Evolutionary conservation across 2,888 invertebrate species (phyloP), one percentile per base, ranked within the genome.

Genomic region (Agapostemon virescens): DNA sequence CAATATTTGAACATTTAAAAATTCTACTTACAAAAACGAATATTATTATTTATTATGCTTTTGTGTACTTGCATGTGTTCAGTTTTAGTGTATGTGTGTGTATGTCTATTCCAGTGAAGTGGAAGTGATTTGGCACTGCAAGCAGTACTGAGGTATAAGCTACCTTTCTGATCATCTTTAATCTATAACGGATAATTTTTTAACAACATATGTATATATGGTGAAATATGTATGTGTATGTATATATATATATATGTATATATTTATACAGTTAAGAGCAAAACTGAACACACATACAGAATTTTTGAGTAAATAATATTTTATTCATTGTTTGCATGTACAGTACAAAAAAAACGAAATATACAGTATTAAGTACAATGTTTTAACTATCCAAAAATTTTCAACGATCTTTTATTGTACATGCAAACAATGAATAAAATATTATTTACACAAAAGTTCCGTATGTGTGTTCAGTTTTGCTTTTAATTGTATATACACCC

Each of bases 111-210:
- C 49, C 49, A 89, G 85, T 87, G 89, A 92, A 92, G 92, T 92
- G 92, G 92, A 92, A 91, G 91, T 91, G 91, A 90, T 89, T 89
- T 86, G 79, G 75, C 63, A 81, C 67, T 77, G 72, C 61, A 69
- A 61, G 52, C 79, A 86, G 58, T 85, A 70, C 69, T 77, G 55
- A 82, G 63, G 63, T 79, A 68, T 70, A 69, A 86, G 87, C 86
- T 88, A 88, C 88, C 87, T 88, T 88, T 89, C 88, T 74, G 86
- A 85, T 88, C 85, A 84, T 81, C 85, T 78, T 80, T 74, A 89
- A 92, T 92, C 92, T 92, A 92, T 92, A 92, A 92, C 92, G 92
- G 92, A 92, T 91, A 86, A 87, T 89, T 84, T 79, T 26, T 77
- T 77, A 13, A 70, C 38, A 71, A 67, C 64, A 69, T 17, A 78